Evolutionary conservation across 1,140 invertebrate genomes (phyloP).

Genomic region (Latrodectus geometricus): DNA sequence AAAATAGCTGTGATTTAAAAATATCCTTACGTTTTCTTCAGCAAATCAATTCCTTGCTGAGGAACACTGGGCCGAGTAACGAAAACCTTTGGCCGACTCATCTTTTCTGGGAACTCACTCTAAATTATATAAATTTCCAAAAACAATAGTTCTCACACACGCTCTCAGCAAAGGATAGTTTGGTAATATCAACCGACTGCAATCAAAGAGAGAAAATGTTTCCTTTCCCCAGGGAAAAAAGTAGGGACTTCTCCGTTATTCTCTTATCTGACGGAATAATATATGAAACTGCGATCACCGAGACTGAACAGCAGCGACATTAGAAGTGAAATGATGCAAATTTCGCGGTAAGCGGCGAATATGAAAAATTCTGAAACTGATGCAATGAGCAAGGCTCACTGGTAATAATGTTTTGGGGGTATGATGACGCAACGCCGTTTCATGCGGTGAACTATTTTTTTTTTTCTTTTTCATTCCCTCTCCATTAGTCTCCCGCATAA

Average conservation of each 20-base stretch:
- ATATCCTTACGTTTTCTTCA: slow-evolving; percentile 66
- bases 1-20: no score
- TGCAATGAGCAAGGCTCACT: neutral
- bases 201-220: neutral
- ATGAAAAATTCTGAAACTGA: neutral
- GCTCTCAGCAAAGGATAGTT: no score
- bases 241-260: neutral
- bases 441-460: neutral
- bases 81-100: slow-evolving; percentile 69
- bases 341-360: neutral
- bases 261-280: no score
- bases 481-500: neutral
- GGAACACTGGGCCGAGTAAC: slow-evolving; percentile 74
- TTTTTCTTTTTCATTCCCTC: neutral
- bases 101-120: neutral
- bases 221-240: neutral
- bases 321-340: no score
- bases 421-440: neutral
- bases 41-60: slow-evolving; percentile 71
- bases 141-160: neutral
- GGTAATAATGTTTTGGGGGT: neutral
- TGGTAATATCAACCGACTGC: no score
- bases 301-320: no score
- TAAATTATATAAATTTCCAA: neutral
- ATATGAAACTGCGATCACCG: no score